phyloP scores from a whole-genome alignment of 2,888 invertebrate genomes.

The Drosophila neonasuta region DNA sequence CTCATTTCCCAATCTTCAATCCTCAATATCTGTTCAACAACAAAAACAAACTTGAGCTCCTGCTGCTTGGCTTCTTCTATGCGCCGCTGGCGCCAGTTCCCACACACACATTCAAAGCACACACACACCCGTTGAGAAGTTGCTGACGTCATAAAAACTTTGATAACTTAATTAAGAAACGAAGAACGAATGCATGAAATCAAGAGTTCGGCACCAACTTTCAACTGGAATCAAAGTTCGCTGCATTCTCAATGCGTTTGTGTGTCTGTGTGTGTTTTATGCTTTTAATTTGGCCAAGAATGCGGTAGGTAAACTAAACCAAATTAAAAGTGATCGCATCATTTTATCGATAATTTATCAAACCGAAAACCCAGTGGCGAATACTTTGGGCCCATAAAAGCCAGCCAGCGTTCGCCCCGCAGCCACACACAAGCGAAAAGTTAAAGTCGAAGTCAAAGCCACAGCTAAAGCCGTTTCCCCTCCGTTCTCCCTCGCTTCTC shows the following conservation, averaged over 20 bases:
- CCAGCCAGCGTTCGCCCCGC: conserved; percentile 34
- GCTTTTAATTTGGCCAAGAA: conserved; percentile 66
- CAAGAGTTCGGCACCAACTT: conserved; percentile 6
- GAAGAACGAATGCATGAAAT: conserved; percentile 2
- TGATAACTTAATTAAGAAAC: conserved; percentile 74
- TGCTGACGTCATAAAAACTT: conserved; percentile 75
- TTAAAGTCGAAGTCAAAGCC: background rate
- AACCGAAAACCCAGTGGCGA: conserved; percentile 74
- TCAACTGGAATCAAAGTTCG: conserved; percentile 26
- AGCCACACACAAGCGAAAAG: background rate
- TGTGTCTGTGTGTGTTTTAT: conserved; percentile 32
- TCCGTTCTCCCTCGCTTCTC: background rate
- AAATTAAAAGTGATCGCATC: conserved; percentile 78
- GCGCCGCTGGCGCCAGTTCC: conserved; percentile 50
- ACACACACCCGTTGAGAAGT: conserved; percentile 8
- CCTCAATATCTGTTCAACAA: conserved; percentile 1
- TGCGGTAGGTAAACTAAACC: conserved; percentile 78
- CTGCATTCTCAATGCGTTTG: conserved; percentile 12
- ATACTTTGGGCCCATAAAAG: conserved; percentile 63
- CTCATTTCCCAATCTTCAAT: conserved; percentile 47
- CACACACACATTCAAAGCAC: conserved; percentile 9
- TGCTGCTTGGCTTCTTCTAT: conserved; percentile 34
- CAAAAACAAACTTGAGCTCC: background rate
- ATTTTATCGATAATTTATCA: conserved; percentile 78
- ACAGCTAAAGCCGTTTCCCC: background rate